A percentile compares a stretch with the other conserved stretches of the same genome.
These are phyloP conservation scores for Damaliscus lunatus DNA, from an alignment of 2,113 vertebrate genomes.

Conservation along the genomic window DNA sequence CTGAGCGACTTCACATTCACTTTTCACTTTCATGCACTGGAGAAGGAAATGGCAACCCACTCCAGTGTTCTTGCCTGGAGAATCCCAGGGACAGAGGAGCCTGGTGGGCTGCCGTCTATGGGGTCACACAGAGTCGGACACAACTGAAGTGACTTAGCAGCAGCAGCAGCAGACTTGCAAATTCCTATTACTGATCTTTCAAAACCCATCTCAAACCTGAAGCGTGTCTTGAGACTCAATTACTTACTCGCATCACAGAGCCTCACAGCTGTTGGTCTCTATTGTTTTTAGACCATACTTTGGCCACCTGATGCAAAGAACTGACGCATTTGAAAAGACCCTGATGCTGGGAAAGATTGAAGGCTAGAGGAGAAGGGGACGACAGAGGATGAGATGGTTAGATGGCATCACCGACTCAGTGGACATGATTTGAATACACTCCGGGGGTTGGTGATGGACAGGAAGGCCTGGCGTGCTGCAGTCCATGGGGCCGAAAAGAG, in stretches of 20 bases:
- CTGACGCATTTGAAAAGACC: neutral
- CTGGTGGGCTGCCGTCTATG: no score
- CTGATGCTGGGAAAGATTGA: neutral
- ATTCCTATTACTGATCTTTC: neutral
- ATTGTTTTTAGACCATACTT: neutral
- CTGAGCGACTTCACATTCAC: no score
- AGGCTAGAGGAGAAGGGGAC: neutral
- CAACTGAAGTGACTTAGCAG: no score
- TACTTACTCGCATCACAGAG: neutral
- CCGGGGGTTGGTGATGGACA: neutral
- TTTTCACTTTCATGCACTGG: no score
- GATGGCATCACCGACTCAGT: neutral
- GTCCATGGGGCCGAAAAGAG: neutral
- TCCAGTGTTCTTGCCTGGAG: no score
- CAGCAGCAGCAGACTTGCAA: neutral
- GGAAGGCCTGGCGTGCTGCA: neutral
- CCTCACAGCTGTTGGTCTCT: neutral
- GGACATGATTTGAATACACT: neutral
- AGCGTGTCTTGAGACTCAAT: neutral
- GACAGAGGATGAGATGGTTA: neutral
- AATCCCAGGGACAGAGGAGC: no score
- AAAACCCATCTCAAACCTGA: neutral
- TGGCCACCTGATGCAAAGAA: neutral
- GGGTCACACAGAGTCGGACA: no score
- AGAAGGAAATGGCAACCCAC: no score